Conservation (phyloP, 37 sponge, comb jelly and placozoan species). For the Cladorhizidae sp. region DNA sequence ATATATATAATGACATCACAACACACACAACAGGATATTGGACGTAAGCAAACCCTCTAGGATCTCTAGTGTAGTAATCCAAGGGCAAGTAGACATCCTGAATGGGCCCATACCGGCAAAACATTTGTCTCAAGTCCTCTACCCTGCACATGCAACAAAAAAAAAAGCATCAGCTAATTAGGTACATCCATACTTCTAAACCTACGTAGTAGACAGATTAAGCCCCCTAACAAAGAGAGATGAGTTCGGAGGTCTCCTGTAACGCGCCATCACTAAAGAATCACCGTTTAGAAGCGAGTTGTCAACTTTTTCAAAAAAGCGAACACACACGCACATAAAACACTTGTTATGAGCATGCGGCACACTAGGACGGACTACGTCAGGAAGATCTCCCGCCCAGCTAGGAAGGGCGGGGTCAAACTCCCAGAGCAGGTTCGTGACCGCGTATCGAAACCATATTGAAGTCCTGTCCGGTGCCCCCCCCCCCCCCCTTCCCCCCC, state of each 20-base stretch:
- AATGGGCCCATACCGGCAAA: conserved; percentile 87
- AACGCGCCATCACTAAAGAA: conserved; percentile 46
- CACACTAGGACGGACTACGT: too few relatives aligned
- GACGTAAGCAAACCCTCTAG: conserved; percentile 97
- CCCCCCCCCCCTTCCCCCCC: too few relatives aligned
- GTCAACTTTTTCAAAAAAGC: too few relatives aligned
- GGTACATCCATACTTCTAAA: neutral
- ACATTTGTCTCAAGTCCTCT: conserved; percentile 91
- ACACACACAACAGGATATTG: conserved; percentile 76
- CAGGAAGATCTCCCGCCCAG: too few relatives aligned
- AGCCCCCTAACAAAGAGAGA: conserved; percentile 86
- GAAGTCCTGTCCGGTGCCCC: too few relatives aligned
- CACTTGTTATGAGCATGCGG: too few relatives aligned
- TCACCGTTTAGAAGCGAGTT: too few relatives aligned
- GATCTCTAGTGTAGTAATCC: conserved; percentile 96
- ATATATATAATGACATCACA: neutral
- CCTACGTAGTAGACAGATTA: conserved; percentile 77
- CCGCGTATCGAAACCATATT: too few relatives aligned
- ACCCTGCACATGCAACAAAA: conserved; percentile 25
- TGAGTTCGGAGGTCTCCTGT: conserved; percentile 77
- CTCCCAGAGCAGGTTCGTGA: too few relatives aligned
- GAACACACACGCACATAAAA: too few relatives aligned
- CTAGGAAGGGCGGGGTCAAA: too few relatives aligned
- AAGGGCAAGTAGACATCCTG: conserved; percentile 96
- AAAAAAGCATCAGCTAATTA: neutral